Conservation (phyloP, 2,113 vertebrate genomes). For the Lipophrys pholis region DNA sequence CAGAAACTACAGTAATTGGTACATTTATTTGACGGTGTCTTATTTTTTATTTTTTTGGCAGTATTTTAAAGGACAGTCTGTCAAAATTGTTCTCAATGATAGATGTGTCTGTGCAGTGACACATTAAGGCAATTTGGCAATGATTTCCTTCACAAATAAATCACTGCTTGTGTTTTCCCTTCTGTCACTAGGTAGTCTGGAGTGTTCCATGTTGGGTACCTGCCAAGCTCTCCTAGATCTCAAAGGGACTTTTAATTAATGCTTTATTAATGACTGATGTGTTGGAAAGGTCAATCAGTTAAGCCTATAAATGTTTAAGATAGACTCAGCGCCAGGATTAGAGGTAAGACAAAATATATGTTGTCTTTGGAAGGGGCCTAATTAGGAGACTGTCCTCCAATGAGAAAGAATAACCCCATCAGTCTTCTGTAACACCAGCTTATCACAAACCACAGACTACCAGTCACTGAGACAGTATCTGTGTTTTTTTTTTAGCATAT, state of each 20-base stretch:
- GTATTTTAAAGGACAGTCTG: constrained; percentile 27
- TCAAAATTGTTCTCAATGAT: constrained; percentile 18
- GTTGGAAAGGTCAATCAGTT: constrained; percentile 35
- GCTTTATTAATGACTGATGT: constrained; percentile 39
- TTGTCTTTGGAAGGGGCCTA: neutral
- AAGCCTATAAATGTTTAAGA: constrained; percentile 15
- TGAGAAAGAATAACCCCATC: neutral
- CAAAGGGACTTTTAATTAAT: constrained; percentile 45
- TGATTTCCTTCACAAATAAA: constrained; percentile 42
- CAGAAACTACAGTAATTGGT: constrained; percentile 7
- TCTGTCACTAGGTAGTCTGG: constrained; percentile 5
- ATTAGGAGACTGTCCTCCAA: neutral
- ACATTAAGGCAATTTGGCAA: constrained; percentile 27
- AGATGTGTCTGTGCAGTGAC: constrained; percentile 35
- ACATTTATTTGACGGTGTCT: no score
- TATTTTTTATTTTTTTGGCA: no score
- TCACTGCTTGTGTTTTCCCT: constrained; percentile 22
- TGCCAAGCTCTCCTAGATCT: neutral
- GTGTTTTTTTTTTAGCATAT: no score
- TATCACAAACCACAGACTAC: neutral
- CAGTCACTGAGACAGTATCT: neutral
- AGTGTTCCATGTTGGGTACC: constrained; percentile 18
- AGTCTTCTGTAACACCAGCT: neutral
- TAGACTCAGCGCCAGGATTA: neutral
- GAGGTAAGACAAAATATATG: neutral